Conservation (phyloP, 2,888 invertebrate genomes). For the Aphidius colemani region DNA sequence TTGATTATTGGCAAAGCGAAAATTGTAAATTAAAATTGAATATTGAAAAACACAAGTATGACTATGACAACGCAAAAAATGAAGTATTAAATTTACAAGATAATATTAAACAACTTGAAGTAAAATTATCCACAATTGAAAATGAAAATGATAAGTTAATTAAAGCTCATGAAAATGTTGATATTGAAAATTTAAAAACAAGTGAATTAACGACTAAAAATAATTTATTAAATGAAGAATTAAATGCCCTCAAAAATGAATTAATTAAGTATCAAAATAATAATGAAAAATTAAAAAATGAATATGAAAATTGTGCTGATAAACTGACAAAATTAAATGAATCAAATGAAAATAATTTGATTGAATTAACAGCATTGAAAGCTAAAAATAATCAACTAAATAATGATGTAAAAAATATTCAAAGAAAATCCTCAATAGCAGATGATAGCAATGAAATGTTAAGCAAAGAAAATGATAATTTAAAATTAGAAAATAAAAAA, state of each 20-base stretch:
- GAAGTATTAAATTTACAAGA: constrained; percentile 32
- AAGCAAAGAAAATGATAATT: not conserved
- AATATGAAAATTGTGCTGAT: constrained; percentile 21
- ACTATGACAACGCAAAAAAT: constrained; percentile 34
- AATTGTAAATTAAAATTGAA: constrained; percentile 35
- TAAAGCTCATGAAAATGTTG: constrained; percentile 20
- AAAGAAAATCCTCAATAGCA: not conserved
- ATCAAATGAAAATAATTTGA: constrained; percentile 18
- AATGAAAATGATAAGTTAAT: constrained; percentile 27
- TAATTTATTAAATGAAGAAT: constrained; percentile 27
- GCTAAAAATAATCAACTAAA: not conserved
- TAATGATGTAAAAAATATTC: constrained; percentile 4
- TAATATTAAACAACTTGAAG: constrained; percentile 28
- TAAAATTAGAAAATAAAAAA: constrained; percentile 28
- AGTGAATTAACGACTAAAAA: constrained; percentile 10
- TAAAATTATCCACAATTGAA: constrained; percentile 18
- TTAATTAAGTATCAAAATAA: constrained; percentile 36
- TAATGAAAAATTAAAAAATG: constrained; percentile 27
- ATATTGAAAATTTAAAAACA: constrained; percentile 33
- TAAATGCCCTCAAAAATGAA: constrained; percentile 34
- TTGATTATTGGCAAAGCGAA: constrained; percentile 37
- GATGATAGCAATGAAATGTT: constrained; percentile 18
- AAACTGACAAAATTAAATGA: constrained; percentile 24
- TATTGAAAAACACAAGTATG: constrained; percentile 31
- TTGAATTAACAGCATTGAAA: constrained; percentile 14